Evolutionary conservation across 2,113 vertebrate species (phyloP).

Genomic region (Triplophysa tibetana): DNA sequence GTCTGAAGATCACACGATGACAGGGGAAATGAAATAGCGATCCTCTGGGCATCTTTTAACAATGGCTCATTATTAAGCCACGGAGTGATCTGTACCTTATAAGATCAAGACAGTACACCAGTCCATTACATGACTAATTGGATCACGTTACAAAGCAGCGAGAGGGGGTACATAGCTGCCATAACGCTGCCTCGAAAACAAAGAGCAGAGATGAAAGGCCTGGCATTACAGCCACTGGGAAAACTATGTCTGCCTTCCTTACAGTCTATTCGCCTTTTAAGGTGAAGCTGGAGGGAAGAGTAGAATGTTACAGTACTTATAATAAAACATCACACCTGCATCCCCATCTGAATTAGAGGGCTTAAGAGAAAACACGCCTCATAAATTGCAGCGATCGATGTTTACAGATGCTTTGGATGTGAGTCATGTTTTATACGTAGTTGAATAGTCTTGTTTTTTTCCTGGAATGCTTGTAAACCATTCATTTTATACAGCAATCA

Average conservation of each 20-base stretch:
- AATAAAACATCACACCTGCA: constrained; percentile 62
- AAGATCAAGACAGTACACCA: constrained; percentile 37
- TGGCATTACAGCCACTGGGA: constrained; percentile 23
- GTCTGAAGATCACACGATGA: constrained; percentile 6
- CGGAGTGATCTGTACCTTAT: constrained; percentile 22
- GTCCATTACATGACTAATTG: constrained; percentile 50
- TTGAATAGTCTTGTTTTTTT: constrained; percentile 58
- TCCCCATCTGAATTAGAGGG: constrained; percentile 54
- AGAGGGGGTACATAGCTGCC: constrained; percentile 47
- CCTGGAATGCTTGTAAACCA: constrained; percentile 52
- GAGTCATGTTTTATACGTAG: constrained; percentile 48
- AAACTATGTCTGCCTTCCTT: constrained; percentile 15
- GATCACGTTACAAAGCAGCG: constrained; percentile 46
- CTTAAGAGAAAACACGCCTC: constrained; percentile 31
- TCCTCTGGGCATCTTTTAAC: constrained; percentile 42
- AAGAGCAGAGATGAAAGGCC: constrained; percentile 51
- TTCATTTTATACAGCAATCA: background rate
- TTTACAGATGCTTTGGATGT: constrained; percentile 52
- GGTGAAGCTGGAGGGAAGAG: constrained; percentile 49
- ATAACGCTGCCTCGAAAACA: constrained; percentile 51
- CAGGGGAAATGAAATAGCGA: constrained; percentile 13
- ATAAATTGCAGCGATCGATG: constrained; percentile 57
- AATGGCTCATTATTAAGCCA: constrained; percentile 29
- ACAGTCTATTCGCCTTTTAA: constrained; percentile 50
- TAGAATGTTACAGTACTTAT: constrained; percentile 51